Evolutionary conservation across 1,140 invertebrate genomes (phyloP).

Genomic region (Polypedilum vanderplanki): DNA sequence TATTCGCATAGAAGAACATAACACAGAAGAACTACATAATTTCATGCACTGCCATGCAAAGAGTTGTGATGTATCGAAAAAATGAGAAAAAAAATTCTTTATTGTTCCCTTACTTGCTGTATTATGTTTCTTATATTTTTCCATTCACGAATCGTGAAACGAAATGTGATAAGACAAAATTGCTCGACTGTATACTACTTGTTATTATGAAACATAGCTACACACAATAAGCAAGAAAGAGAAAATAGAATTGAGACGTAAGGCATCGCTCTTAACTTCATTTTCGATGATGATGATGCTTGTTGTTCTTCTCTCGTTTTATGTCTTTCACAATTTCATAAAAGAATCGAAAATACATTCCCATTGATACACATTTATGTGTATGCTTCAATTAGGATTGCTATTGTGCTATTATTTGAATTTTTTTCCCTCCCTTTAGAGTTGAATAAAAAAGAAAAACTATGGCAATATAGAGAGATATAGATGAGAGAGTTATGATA

Average conservation of each 20-base stretch:
- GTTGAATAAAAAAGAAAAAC: background rate
- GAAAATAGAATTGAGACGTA: background rate
- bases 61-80: no score
- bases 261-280: constrained; percentile 2
- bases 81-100: no score
- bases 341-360: background rate
- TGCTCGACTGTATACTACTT: background rate
- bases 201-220: constrained; percentile 11
- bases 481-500: constrained; percentile 6
- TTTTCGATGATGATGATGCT: background rate
- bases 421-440: background rate
- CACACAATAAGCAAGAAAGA: no score
- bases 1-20: no score
- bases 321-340: background rate
- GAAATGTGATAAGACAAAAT: constrained; percentile 19
- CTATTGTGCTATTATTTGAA: constrained; percentile 12
- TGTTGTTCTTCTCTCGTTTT: background rate
- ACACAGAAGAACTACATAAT: no score
- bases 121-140: no score
- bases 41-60: no score
- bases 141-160: background rate
- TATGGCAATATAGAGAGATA: background rate
- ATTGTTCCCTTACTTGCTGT: no score
- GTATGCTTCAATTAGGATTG: constrained; percentile 17
- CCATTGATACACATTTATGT: background rate